These are phyloP conservation scores for Chroicocephalus ridibundus DNA, from an alignment of 2,113 vertebrate genomes.

Conservation along the genomic window DNA sequence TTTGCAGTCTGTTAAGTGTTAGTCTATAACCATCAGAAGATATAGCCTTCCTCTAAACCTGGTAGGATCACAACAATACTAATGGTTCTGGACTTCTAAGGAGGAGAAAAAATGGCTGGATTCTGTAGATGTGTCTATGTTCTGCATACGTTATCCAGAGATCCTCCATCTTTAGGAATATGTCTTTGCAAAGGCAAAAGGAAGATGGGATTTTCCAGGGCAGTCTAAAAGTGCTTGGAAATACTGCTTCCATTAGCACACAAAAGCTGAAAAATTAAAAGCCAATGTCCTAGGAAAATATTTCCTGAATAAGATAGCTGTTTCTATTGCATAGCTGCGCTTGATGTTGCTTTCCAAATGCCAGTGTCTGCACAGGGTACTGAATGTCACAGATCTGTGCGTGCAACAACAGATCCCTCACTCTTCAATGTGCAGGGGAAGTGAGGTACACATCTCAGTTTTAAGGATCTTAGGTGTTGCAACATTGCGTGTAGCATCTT, in stretches of 20 bases:
- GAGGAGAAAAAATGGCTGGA: rapidly evolving
- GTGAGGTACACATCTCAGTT: not conserved
- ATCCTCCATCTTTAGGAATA: not conserved
- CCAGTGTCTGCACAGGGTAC: not conserved
- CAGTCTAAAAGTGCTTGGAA: not conserved
- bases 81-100: not conserved
- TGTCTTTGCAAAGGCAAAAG: not conserved
- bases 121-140: not conserved
- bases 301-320: not conserved
- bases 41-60: not conserved
- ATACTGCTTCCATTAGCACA: not conserved
- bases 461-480: not conserved
- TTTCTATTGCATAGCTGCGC: not conserved
- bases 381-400: not conserved
- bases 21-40: not conserved
- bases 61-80: not conserved
- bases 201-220: not conserved
- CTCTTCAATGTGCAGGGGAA: not conserved
- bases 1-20: not conserved
- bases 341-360: not conserved
- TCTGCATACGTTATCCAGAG: not conserved
- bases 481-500: not conserved
- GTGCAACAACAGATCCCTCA: not conserved
- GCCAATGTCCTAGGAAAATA: not conserved
- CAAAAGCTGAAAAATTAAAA: not conserved